Evolutionary conservation across 2,113 vertebrate species (phyloP).

Genomic region (Tetrao urogallus): DNA sequence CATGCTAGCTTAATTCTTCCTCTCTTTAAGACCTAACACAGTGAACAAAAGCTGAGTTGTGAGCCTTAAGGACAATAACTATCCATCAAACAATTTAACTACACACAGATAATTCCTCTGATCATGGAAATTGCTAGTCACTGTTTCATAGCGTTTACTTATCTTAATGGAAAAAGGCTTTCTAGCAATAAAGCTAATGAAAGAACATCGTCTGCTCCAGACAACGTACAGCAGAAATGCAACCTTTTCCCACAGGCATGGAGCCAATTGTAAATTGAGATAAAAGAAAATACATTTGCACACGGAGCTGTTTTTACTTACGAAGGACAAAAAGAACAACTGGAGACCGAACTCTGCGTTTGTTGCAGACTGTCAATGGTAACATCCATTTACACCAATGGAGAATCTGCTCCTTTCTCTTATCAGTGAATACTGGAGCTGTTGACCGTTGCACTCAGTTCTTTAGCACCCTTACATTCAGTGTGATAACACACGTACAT

Average conservation of each 20-base stretch:
- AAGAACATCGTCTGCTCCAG: background rate
- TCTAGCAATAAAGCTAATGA: background rate
- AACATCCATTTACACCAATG: background rate
- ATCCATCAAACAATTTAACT: background rate
- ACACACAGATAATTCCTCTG: background rate
- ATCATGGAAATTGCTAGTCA: background rate
- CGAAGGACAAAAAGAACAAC: background rate
- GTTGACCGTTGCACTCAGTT: background rate
- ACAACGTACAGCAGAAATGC: background rate
- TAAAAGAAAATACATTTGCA: background rate
- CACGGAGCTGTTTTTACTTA: background rate
- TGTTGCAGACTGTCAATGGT: background rate
- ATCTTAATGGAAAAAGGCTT: background rate
- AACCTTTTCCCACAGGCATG: background rate
- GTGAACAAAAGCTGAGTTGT: background rate
- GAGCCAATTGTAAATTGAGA: background rate
- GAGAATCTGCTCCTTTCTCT: background rate
- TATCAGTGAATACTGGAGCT: background rate
- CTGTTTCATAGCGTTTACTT: background rate
- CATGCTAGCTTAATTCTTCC: background rate
- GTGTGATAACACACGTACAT: background rate
- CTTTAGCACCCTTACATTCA: background rate
- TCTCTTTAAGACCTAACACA: background rate
- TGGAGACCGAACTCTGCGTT: background rate
- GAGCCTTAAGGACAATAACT: background rate